Evolutionary conservation across 2,113 vertebrate genomes (phyloP), one percentile per base, ranked within the genome.

Genomic region (Odocoileus virginianus): DNA sequence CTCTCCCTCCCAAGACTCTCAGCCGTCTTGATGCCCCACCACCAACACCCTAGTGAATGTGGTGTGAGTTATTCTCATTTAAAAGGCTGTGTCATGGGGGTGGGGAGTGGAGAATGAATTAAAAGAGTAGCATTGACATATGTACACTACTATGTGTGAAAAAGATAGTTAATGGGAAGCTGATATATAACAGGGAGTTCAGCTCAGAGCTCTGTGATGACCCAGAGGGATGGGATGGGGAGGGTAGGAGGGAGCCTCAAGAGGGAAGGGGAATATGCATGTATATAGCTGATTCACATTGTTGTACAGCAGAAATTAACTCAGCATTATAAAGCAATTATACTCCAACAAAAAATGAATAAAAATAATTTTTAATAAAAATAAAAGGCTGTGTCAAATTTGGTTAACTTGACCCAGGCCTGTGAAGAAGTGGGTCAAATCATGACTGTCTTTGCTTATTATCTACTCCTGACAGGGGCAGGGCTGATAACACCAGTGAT

Each of bases 21-120:
- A 16, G 16, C 33, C 81, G 57, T 40, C 89, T 30, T 81, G 0
- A 9, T 0, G 2, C 25, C 81, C 50, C 19, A 6, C 23, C 10
- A 16, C 11, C 36, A 50, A 14, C 4, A 1, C 60, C 50, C 60
- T 43, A 10, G 4, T 11, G 16, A 55, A 78, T 54, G 4, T 30
- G 28, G 4, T 33, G 6, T 40, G 47, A 89, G 7, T 17, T 27
- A 33, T 30, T 45, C 17, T 0, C 12, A 16, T 30, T 67, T 92
- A 33, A 87, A 88, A 79, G 67, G 14, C 57, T 90, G 47, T 30
- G 83, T 86, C 84, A 8, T 14, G 36, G 71, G 36, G 36, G 12
- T 25, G 36, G 36, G 36, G 67, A 71, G 36, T 36, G 36, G 12
- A 76, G 36, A 14, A 43, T 76, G 71, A 76, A 43, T 43, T 25